Evolutionary conservation across 2,888 invertebrate genomes (phyloP), one percentile per base, ranked within the genome.

Genomic region (Melanostoma scalare): DNA sequence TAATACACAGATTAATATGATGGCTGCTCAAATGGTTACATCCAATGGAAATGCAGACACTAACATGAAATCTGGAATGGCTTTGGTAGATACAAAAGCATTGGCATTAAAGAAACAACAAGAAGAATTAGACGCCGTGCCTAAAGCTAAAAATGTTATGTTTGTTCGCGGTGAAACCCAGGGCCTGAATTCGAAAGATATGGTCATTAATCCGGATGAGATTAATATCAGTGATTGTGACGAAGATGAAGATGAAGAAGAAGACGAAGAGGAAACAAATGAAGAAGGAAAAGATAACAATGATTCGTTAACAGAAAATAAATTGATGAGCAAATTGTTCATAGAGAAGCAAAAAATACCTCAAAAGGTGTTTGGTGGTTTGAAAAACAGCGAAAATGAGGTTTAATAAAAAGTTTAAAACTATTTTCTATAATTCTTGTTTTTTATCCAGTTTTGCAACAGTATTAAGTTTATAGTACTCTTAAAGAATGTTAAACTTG

Each of bases 1-100:
- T 91, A 99, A 99, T 90, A 99, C 99, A 0, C 98, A 99, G 93
- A 94, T 94, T n/a, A 99, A 99, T 90, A 99, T 98, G 96, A 99
- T 99, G 98, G 97, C 98, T 9, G 98, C 98, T 0, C 99, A 99
- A 91, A 98, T 99, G 96, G 92, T 98, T 87, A 96, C 95, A 87
- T 96, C 96, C 30, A 93, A 93, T 68, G 93, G 94, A 44, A 95
- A 95, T 89, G 92, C 95, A 81, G 94, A 95, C 38, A 95, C 95
- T 42, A 95, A 95, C 38, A 94, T 94, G 87, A 94, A 95, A 87
- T 97, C 97, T 92, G 96, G 96, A 6, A 98, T 98, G 97, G 93
- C 96, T 87, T 93, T 96, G 92, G 91, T 98, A 67, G 97, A 98
- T 90, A 96, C 95, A 2, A 96, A 96, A 91, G 96, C 96, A 52